phyloP scores from a whole-genome alignment of 2,797 vertebrate species.

The Thaleichthys pacificus region DNA sequence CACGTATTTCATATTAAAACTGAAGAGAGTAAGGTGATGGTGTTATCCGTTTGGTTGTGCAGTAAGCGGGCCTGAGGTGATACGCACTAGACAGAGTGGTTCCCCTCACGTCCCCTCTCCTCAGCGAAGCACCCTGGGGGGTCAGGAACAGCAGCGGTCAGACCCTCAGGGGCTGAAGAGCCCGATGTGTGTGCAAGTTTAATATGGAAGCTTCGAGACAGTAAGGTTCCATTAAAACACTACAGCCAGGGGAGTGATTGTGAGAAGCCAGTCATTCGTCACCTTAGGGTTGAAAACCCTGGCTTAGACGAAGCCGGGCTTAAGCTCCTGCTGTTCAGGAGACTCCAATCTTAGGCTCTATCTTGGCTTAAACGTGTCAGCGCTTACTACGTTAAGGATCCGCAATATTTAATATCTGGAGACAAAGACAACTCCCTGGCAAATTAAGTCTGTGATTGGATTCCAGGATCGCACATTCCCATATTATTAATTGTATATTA shows the following conservation, averaged over 20 bases:
- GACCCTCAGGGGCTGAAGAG: constrained; percentile 4
- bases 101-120: constrained; percentile 53
- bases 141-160: constrained; percentile 44
- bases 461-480: constrained; percentile 66
- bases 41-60: not conserved
- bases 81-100: constrained; percentile 66
- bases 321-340: constrained; percentile 13
- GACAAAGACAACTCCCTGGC: constrained; percentile 51
- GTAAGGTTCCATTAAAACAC: constrained; percentile 29
- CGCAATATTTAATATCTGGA: constrained; percentile 55
- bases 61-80: not conserved
- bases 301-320: constrained; percentile 28
- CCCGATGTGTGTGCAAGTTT: constrained; percentile 5
- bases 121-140: constrained; percentile 65
- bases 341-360: constrained; percentile 21
- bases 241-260: constrained; percentile 20
- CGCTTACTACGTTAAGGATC: constrained; percentile 34
- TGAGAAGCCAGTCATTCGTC: constrained; percentile 25
- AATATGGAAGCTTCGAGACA: constrained; percentile 11
- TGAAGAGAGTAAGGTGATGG: not conserved
- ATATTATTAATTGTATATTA: constrained; percentile 80
- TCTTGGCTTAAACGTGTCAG: constrained; percentile 45
- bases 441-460: constrained; percentile 66
- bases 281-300: constrained; percentile 21
- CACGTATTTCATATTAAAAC: not conserved